phyloP scores from a whole-genome alignment of 2,888 invertebrate species.

The Glyphotaelius pellucidus region DNA sequence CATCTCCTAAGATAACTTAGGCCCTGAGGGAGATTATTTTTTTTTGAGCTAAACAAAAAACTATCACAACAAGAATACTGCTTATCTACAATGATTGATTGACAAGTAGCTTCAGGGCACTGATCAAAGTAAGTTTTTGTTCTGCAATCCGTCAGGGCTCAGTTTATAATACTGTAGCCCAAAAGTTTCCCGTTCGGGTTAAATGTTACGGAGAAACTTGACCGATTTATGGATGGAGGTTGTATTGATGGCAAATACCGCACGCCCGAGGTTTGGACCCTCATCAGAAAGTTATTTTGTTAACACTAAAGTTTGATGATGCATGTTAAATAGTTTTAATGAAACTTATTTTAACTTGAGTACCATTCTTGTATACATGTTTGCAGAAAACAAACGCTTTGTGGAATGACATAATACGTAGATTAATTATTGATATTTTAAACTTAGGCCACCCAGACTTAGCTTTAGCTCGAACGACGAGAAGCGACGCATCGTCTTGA shows the following conservation, averaged over 20 bases:
- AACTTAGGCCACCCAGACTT: not conserved
- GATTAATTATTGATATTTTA: too few species aligned
- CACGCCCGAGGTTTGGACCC: not conserved
- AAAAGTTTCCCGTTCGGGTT: constrained; percentile 12
- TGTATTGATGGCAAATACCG: not conserved
- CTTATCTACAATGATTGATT: not conserved
- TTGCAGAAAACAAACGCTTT: not conserved
- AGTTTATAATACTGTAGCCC: not conserved
- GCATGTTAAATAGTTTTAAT: constrained; percentile 4
- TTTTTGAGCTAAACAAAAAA: too few species aligned
- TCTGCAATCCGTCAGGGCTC: not conserved
- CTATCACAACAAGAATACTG: too few species aligned
- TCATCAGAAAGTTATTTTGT: constrained; percentile 1
- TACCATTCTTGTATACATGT: not conserved
- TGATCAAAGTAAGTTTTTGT: not conserved
- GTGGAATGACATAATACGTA: not conserved
- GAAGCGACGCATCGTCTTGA: too few species aligned
- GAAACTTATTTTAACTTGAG: not conserved
- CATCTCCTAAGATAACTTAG: too few species aligned
- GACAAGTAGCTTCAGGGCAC: not conserved
- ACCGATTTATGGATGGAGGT: not conserved
- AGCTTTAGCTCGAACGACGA: not conserved
- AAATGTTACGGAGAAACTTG: constrained; percentile 2
- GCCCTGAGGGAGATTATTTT: too few species aligned
- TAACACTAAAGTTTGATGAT: not conserved